Base-by-base conservation (phyloP, 2,888 invertebrate species). In the Idaea aversata region DNA sequence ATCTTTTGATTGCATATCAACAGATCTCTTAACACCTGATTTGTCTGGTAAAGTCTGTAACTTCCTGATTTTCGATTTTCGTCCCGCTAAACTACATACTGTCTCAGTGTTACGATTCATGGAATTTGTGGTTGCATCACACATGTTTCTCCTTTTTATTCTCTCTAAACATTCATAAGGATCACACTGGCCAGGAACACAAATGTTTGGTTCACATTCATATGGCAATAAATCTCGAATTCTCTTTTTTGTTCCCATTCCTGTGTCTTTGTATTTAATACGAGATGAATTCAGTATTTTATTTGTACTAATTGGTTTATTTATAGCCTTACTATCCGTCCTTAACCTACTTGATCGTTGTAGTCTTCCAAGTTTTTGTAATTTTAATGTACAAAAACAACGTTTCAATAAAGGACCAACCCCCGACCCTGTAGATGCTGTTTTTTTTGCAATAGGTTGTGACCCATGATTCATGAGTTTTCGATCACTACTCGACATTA, bases 141-240 rank as follows among this genome's bases (percentile, higher is more conserved):
- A 74, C 65, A 61, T n/a, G 62, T 69, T 62, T 57, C 72, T 75
- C 66, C 64, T 68, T 69, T 75, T 77, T 35, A 79, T 80, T 67
- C 72, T 69, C 74, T 80, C 70, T 15, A 72, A 68, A 63, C 82
- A 81, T 69, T 78, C 67, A 62, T 74, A 65, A 38, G 82, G 80
- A 71, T 82, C 72, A 66, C 84, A 84, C 63, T 75, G 62, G 25
- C 77, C 78, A 63, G 82, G 81, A 25, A 75, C 65, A 69, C 81
- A 82, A 36, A 74, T 68, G 16, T 77, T 77, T 25, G 81, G 79
- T 73, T 83, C 83, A 76, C 80, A 83, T 75, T 82, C 79, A 69
- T 78, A 77, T 10, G 82, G 78, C 15, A 77, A 71, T 47, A 77
- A 62, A 63, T 70, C 38, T 57, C n/a, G 68, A 66, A 36, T 61